Evolutionary conservation across 1,140 invertebrate genomes (phyloP).

Genomic region (Neotoxoptera formosana): DNA sequence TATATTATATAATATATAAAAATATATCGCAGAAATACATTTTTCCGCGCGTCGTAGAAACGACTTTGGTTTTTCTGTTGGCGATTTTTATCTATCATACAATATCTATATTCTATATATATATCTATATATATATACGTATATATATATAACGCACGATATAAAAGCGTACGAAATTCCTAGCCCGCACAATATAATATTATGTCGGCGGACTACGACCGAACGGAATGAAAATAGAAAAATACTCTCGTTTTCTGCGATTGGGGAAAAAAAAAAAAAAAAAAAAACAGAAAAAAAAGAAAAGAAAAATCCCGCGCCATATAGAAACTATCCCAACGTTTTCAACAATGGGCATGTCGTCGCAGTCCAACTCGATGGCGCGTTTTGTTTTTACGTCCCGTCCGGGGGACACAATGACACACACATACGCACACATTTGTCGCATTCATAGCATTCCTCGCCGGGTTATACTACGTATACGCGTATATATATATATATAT

Average conservation of each 20-base stretch:
- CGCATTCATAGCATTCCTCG: neutral
- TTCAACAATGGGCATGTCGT: slow-evolving; percentile 4
- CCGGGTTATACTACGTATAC: too few species aligned
- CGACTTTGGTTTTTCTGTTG: neutral
- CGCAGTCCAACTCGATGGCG: neutral
- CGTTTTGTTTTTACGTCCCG: neutral
- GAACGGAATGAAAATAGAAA: neutral
- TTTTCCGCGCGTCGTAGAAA: neutral
- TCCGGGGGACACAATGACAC: neutral
- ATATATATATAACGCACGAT: neutral
- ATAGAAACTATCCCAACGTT: neutral
- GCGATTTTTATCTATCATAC: neutral
- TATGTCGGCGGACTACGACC: neutral
- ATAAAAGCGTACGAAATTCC: neutral
- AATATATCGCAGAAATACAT: neutral
- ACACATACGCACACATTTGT: neutral
- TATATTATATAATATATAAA: too few species aligned
- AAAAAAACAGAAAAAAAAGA: neutral
- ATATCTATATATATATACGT: neutral
- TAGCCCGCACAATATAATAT: too few species aligned
- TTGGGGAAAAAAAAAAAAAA: neutral
- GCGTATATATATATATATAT: too few species aligned
- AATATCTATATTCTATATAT: too few species aligned
- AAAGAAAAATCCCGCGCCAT: neutral
- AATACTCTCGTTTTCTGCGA: slow-evolving; percentile 1